Base-by-base conservation (phyloP, 2,797 vertebrate species). In the Denticeps clupeoides region DNA sequence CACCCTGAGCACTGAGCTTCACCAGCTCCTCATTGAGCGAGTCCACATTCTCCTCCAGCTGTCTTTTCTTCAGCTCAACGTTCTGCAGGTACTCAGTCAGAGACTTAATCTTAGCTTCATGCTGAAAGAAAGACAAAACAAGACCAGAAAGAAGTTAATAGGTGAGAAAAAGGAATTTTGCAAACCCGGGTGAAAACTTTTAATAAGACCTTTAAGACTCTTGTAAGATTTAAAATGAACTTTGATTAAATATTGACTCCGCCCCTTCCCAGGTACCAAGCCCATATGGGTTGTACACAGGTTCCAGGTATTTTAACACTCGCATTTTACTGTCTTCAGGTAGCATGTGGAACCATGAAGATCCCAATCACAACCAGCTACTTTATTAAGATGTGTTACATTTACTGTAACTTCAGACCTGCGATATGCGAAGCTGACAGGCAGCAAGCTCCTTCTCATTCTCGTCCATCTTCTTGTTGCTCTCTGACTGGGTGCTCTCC, bases 1-100 rank as follows among this genome's bases (percentile, higher is more conserved):
- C 72, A 96, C 93, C 91, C 80, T 96, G 89, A 28, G 93, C 91
- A 0, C 82, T 81, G 12, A 93, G 74, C 56, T 88, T 90, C 47
- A 91, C 90, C 7, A 93, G 59, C 27, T 96, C 92, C 68, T 97
- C 93, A 9, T 81, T 87, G 58, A 97, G 82, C 0, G 84, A 69
- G 32, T 97, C 93, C 47, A 93, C 90, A 45, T 85, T 82, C 63
- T 97, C 93, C 51, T 97, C 93, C 72, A 97, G 71, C 63, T 87
- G 84, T 45, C 92, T 82, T 60, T 90, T 87, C 78, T 89, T 89
- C 64, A 91, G 90, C 55, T 96, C 93, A 77, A 91, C 73, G 55
- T 83, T 92, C 63, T 91, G 90, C 76, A 91, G 87, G 71, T 95
- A 91, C 51, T 91, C 87, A 0, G 80, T 89, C 59, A 93, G 77